Evolutionary conservation across 2,888 invertebrate genomes (phyloP).

Genomic region (Thecocarcelia acutangulata): DNA sequence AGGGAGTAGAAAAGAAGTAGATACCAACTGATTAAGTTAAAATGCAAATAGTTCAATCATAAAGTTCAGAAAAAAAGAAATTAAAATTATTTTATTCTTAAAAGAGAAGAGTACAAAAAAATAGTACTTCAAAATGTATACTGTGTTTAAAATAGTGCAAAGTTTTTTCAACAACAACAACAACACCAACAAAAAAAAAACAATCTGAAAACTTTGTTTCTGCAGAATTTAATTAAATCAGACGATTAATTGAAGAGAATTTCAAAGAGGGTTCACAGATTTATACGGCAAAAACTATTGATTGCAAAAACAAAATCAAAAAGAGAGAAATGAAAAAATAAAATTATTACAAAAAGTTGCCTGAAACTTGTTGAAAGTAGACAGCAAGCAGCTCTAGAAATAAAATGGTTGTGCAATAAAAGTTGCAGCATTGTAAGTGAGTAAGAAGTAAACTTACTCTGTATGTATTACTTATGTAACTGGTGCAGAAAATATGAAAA

Average conservation of each 20-base stretch:
- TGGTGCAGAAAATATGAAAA: too few relatives aligned
- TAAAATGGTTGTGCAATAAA: background rate
- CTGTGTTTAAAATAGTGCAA: background rate
- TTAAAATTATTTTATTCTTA: constrained; percentile 20
- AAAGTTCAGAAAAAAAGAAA: constrained; percentile 43
- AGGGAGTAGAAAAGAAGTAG: constrained; percentile 25
- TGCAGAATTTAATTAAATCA: constrained; percentile 54
- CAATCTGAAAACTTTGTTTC: constrained; percentile 41
- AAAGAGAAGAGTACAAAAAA: background rate
- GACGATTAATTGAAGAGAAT: constrained; percentile 54
- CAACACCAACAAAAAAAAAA: too few relatives aligned
- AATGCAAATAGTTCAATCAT: constrained; percentile 64
- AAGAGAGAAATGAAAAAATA: background rate
- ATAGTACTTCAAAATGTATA: constrained; percentile 4
- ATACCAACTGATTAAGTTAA: constrained; percentile 60
- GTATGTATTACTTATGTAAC: too few relatives aligned
- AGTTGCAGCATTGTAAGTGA: background rate
- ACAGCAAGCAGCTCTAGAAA: background rate
- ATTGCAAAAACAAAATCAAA: background rate
- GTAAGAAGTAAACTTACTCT: constrained; percentile 2
- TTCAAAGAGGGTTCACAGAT: constrained; percentile 22
- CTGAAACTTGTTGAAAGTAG: background rate
- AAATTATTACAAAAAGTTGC: background rate
- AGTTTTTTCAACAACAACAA: constrained; percentile 4
- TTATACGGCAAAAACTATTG: constrained; percentile 4